phyloP scores from a whole-genome alignment of 2,888 invertebrate species.

The Drosophila neotestacea region DNA sequence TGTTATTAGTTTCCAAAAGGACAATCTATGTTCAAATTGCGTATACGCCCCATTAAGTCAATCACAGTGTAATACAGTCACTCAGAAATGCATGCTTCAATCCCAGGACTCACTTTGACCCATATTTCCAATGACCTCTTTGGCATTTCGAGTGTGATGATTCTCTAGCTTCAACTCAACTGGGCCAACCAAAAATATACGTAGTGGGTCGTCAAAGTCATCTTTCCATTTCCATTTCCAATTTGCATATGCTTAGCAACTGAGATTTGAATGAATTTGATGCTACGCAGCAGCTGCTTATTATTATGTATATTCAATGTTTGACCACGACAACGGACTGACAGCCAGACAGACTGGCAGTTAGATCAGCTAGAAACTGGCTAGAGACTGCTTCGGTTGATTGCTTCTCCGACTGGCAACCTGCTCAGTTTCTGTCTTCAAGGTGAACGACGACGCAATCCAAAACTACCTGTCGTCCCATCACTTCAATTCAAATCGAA shows the following conservation, averaged over 20 bases:
- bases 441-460: conserved; percentile 72
- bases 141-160: neutral
- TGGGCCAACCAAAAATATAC: conserved; percentile 2
- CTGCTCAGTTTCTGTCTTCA: conserved; percentile 40
- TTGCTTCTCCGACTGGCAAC: conserved; percentile 41
- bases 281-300: conserved; percentile 25
- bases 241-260: conserved; percentile 19
- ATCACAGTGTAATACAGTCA: neutral
- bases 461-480: conserved; percentile 66
- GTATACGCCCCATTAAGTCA: conserved; percentile 39
- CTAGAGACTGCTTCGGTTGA: conserved; percentile 53
- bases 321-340: conserved; percentile 18
- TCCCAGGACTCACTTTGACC: conserved; percentile 58
- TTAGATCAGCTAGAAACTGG: conserved; percentile 41
- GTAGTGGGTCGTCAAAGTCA: conserved; percentile 15
- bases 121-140: conserved; percentile 53
- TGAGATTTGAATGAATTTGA: conserved; percentile 18
- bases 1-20: conserved; percentile 16
- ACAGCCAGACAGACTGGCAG: conserved; percentile 9
- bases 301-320: conserved; percentile 18
- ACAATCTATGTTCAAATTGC: conserved; percentile 35
- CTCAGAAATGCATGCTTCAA: neutral
- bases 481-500: conserved; percentile 15
- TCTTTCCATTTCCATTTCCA: neutral
- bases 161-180: neutral